Evolutionary conservation across 2,888 invertebrate species (phyloP).

Genomic region (Hemithea aestivaria): DNA sequence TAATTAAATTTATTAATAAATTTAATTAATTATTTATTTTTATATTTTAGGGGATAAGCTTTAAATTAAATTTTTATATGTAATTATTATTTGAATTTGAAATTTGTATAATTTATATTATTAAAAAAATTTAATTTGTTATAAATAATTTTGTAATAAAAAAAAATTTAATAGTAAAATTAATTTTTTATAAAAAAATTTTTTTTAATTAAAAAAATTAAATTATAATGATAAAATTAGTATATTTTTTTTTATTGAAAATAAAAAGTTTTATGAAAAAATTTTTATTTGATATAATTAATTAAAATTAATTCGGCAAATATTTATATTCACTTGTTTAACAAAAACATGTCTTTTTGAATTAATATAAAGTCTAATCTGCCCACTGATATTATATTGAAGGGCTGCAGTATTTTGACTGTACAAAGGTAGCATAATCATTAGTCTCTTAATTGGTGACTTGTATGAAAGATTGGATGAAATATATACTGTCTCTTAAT

Average conservation of each 20-base stretch:
- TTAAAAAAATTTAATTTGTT: conserved; percentile 74
- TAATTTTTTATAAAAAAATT: conserved; percentile 64
- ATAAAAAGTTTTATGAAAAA: too few relatives aligned
- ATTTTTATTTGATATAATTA: conserved; percentile 47
- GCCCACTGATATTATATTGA: conserved; percentile 84
- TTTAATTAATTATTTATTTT: conserved; percentile 42
- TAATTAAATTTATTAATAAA: conserved; percentile 41
- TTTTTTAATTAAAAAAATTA: conserved; percentile 61
- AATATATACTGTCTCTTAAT: conserved; percentile 78
- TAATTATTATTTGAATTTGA: conserved; percentile 45
- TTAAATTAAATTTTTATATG: conserved; percentile 78
- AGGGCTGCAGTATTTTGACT: conserved; percentile 89
- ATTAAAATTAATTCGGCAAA: conserved; percentile 82
- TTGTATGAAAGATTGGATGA: conserved; percentile 88
- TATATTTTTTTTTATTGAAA: too few relatives aligned
- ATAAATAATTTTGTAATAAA: conserved; percentile 58
- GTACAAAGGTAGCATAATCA: conserved; percentile 89
- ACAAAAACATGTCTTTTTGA: conserved; percentile 87
- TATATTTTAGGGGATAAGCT: conserved; percentile 81
- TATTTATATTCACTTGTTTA: conserved; percentile 84
- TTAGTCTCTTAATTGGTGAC: conserved; percentile 88
- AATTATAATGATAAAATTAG: conserved; percentile 81
- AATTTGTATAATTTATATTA: conserved; percentile 79
- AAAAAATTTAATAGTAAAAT: conserved; percentile 53
- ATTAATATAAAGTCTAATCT: conserved; percentile 83